A percentile compares a stretch with the other conserved stretches of the same genome.
These are phyloP conservation scores for Glyphotaelius pellucidus DNA, from an alignment of 2,888 invertebrate genomes.

Conservation along the genomic window DNA sequence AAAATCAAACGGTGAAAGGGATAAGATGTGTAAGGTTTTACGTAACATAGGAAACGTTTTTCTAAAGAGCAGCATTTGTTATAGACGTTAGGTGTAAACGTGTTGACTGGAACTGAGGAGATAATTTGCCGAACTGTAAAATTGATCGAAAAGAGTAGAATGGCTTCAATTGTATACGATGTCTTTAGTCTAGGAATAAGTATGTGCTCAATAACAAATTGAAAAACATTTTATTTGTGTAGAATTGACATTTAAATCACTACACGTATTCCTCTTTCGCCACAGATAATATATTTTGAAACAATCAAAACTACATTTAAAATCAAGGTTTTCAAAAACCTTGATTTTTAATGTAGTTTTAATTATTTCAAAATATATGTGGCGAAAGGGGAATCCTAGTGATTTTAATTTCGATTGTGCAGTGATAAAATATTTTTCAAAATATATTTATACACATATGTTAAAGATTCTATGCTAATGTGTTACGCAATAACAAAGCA, in stretches of 20 bases:
- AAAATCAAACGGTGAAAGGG: background rate
- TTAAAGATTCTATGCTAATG: background rate
- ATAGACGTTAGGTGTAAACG: background rate
- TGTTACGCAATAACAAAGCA: background rate
- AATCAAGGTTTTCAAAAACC: background rate
- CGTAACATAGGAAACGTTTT: constrained; percentile 40
- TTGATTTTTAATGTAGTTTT: background rate
- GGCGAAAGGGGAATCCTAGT: background rate
- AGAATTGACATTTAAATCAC: background rate
- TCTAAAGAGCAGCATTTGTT: constrained; percentile 24
- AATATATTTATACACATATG: background rate
- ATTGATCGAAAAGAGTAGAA: background rate
- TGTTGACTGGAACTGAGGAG: constrained; percentile 25
- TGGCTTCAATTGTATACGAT: background rate
- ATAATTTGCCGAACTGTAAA: constrained; percentile 11
- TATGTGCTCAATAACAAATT: background rate
- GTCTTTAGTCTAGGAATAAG: background rate
- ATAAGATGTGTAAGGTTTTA: constrained; percentile 22
- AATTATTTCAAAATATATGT: background rate
- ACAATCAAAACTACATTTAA: background rate
- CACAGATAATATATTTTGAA: background rate
- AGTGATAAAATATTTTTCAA: background rate
- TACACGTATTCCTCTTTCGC: background rate
- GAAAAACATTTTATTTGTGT: background rate
- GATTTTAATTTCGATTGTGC: background rate